Conservation (phyloP, 23 tunicate species). For the Styela clava region DNA sequence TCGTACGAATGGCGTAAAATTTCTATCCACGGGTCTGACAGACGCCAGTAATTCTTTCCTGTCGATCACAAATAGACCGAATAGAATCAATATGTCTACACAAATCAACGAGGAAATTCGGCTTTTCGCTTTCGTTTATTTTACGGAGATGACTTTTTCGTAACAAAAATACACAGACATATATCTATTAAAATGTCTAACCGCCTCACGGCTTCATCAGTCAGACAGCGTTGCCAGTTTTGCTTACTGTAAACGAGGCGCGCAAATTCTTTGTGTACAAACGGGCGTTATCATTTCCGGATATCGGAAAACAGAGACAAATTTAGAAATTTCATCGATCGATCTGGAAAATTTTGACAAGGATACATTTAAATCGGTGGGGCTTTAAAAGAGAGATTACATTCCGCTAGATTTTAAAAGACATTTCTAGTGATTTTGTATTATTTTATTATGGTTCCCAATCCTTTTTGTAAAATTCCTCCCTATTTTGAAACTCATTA, state of each 20-base stretch:
- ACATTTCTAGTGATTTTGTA: too few relatives aligned
- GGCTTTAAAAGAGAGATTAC: too few relatives aligned
- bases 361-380: too few relatives aligned
- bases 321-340: neutral
- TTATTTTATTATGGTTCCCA: too few relatives aligned
- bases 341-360: neutral
- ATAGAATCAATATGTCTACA: neutral
- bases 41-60: neutral
- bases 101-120: too few relatives aligned
- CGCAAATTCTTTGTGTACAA: conserved; percentile 9
- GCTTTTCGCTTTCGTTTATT: neutral
- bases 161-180: neutral
- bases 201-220: neutral
- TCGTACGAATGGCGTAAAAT: too few relatives aligned
- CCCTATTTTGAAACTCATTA: too few relatives aligned
- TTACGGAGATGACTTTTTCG: neutral
- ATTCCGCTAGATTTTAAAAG: too few relatives aligned
- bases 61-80: neutral
- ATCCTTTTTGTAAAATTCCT: too few relatives aligned
- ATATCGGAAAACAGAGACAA: conserved; percentile 8
- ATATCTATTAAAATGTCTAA: neutral
- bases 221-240: neutral
- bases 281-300: conserved; percentile 18
- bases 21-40: neutral
- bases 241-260: conserved; percentile 7